Percentiles rank a stretch among this genome's conserved stretches.
Evolutionary conservation across 2,888 invertebrate genomes (phyloP).

Genomic region (Anaspis maculata): DNA sequence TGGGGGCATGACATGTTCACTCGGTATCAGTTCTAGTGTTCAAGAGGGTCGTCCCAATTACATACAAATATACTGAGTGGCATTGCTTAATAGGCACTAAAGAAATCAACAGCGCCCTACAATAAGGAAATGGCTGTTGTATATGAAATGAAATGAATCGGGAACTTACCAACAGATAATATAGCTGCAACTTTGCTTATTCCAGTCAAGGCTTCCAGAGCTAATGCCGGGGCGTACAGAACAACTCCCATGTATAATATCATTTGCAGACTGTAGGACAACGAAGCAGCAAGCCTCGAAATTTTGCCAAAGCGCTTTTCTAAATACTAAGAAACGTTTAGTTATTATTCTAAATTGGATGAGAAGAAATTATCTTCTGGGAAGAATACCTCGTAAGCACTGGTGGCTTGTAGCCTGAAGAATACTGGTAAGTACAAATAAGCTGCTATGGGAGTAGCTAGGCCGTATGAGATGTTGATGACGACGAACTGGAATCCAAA

Average conservation of each 20-base stretch:
- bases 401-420: constrained; percentile 73
- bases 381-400: constrained; percentile 78
- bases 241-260: constrained; percentile 86
- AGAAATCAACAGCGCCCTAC: too few relatives aligned
- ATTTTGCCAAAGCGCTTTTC: constrained; percentile 75
- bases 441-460: constrained; percentile 71
- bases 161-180: constrained; percentile 52
- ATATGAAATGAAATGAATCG: background rate
- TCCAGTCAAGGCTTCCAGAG: constrained; percentile 80
- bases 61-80: too few relatives aligned
- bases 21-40: too few relatives aligned
- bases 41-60: too few relatives aligned
- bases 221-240: constrained; percentile 87
- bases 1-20: too few relatives aligned
- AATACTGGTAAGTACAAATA: constrained; percentile 78
- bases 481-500: constrained; percentile 73
- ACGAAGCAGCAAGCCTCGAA: constrained; percentile 68
- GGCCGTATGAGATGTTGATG: constrained; percentile 65
- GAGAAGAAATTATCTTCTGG: background rate
- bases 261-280: constrained; percentile 84
- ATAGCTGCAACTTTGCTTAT: constrained; percentile 65
- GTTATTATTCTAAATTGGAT: constrained; percentile 5
- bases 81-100: too few relatives aligned
- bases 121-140: too few relatives aligned
- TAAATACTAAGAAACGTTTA: constrained; percentile 60